Evolutionary conservation across 2,113 vertebrate genomes (phyloP).

Genomic region (Dissostichus mawsoni): DNA sequence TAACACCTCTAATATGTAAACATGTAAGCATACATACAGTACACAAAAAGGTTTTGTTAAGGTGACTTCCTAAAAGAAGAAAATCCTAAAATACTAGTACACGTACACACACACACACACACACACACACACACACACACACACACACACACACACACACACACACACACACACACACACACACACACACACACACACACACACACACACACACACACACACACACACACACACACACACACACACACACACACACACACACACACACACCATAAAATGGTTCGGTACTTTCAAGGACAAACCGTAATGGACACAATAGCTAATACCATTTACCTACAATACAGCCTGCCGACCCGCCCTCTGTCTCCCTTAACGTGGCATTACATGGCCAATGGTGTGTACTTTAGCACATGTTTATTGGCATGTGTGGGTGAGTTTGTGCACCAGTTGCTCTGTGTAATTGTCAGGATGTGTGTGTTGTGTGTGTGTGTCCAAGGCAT

Average conservation of each 20-base stretch:
- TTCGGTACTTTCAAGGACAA: constrained; percentile 70
- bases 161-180: constrained; percentile 1
- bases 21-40: neutral
- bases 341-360: constrained; percentile 41
- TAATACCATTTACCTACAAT: constrained; percentile 65
- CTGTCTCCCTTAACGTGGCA: constrained; percentile 58
- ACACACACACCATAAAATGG: constrained; percentile 47
- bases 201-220: constrained; percentile 2
- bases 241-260: constrained; percentile 5
- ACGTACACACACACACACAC: constrained; percentile 1
- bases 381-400: constrained; percentile 44
- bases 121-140: neutral
- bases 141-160: neutral
- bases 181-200: neutral
- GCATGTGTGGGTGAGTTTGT: neutral
- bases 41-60: neutral
- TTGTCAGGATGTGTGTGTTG: constrained; percentile 18
- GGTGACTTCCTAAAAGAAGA: neutral
- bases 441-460: neutral
- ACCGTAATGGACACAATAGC: constrained; percentile 50
- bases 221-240: constrained; percentile 9
- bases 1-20: neutral
- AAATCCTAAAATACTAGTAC: too few species aligned
- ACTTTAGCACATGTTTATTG: constrained; percentile 6
- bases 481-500: constrained; percentile 7